Conservation (phyloP, 2,113 vertebrate genomes). For the Crypturellus undulatus region DNA sequence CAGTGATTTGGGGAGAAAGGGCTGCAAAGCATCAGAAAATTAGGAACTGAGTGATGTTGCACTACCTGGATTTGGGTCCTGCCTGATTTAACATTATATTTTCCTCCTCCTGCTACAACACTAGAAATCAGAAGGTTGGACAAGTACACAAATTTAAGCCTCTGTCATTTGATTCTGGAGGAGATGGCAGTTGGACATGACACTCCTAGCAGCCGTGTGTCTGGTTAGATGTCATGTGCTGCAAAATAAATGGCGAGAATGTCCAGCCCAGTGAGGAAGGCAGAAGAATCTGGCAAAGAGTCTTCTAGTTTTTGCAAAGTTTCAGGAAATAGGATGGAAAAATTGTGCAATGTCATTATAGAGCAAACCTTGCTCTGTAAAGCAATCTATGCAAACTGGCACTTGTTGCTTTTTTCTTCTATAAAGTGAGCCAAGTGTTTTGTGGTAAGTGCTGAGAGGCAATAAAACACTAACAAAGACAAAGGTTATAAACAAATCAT, state of each 20-base stretch:
- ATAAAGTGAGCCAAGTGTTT: constrained; percentile 4
- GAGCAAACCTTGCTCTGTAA: not conserved
- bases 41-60: not conserved
- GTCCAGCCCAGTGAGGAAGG: not conserved
- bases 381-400: not conserved
- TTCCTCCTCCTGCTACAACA: not conserved
- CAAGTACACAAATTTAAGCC: not conserved
- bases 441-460: constrained; percentile 1
- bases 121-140: not conserved
- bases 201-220: not conserved
- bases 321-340: not conserved
- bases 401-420: not conserved
- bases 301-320: not conserved
- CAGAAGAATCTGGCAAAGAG: constrained; percentile 4
- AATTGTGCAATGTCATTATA: not conserved
- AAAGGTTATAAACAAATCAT: constrained; percentile 59
- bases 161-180: not conserved
- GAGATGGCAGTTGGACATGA: not conserved
- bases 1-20: not conserved
- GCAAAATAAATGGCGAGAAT: not conserved
- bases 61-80: not conserved
- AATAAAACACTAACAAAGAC: constrained; percentile 45
- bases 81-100: not conserved
- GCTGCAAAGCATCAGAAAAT: not conserved
- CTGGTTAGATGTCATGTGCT: not conserved